These are phyloP conservation scores for Lophotis ruficrista DNA, from an alignment of 2,113 vertebrate genomes.

Conservation along the genomic window DNA sequence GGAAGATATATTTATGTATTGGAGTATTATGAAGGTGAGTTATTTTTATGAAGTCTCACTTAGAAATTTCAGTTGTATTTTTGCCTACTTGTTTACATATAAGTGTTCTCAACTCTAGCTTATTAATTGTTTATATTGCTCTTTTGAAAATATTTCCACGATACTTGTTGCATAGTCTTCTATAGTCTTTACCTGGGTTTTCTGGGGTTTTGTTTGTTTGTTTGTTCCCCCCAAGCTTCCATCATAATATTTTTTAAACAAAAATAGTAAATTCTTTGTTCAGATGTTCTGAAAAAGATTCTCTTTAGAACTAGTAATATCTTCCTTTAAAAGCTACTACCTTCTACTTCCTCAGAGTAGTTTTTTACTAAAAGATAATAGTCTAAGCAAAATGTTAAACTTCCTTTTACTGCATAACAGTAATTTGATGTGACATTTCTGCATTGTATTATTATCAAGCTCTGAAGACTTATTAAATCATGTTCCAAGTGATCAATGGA, in stretches of 20 bases:
- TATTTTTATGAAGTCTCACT: neutral
- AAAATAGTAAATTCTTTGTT: neutral
- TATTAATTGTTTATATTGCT: neutral
- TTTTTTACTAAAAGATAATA: neutral
- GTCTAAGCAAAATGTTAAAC: neutral
- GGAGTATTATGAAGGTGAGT: neutral
- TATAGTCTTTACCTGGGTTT: neutral
- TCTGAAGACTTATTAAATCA: conserved; percentile 8
- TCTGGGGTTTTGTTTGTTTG: neutral
- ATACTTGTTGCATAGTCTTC: neutral
- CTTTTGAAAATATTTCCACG: neutral
- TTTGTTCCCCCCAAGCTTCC: neutral
- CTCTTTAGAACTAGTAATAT: neutral
- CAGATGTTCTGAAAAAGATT: neutral
- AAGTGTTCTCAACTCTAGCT: neutral
- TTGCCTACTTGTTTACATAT: neutral
- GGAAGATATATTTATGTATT: neutral
- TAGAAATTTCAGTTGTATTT: neutral
- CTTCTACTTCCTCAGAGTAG: neutral
- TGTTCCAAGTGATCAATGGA: conserved; percentile 23
- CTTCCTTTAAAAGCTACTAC: neutral
- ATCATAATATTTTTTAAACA: neutral
- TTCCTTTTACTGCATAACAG: neutral
- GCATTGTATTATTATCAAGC: neutral
- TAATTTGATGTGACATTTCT: conserved; percentile 20